These are phyloP conservation scores for Meghimatium bilineatum DNA, from an alignment of 2,888 invertebrate species.

Conservation along the genomic window DNA sequence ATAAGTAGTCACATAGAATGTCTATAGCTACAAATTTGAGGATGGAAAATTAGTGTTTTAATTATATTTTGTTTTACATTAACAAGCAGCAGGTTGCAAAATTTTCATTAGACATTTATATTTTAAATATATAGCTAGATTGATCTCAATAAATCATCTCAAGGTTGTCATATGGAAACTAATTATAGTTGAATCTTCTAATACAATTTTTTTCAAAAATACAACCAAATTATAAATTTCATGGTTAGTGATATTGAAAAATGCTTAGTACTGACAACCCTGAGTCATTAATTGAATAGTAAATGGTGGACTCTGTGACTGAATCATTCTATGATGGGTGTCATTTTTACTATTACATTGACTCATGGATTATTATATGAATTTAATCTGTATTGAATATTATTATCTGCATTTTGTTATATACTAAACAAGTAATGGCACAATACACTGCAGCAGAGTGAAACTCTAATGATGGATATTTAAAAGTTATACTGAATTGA, in stretches of 20 bases:
- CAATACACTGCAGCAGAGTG: slow-evolving; percentile 11
- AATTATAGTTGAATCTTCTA: too few relatives aligned
- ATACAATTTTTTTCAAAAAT: too few relatives aligned
- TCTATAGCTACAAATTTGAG: neutral
- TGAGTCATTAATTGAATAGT: neutral
- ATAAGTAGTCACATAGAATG: neutral
- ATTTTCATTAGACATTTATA: neutral
- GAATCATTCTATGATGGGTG: neutral
- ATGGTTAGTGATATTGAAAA: too few relatives aligned
- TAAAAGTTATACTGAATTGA: neutral
- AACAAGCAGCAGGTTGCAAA: neutral
- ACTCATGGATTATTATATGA: neutral
- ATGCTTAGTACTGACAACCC: neutral
- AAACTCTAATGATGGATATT: neutral
- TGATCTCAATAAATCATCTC: too few relatives aligned
- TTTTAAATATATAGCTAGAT: slow-evolving; percentile 22
- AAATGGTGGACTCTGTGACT: neutral
- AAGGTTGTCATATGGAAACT: too few relatives aligned
- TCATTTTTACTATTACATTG: neutral
- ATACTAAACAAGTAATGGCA: slow-evolving; percentile 11
- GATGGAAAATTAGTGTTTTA: neutral
- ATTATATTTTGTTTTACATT: neutral
- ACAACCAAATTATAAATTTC: too few relatives aligned
- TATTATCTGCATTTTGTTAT: neutral
- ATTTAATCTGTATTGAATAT: neutral